Evolutionary conservation across 2,113 vertebrate species (phyloP), one percentile per base, ranked within the genome.

Genomic region (Toxotes jaculatrix): DNA sequence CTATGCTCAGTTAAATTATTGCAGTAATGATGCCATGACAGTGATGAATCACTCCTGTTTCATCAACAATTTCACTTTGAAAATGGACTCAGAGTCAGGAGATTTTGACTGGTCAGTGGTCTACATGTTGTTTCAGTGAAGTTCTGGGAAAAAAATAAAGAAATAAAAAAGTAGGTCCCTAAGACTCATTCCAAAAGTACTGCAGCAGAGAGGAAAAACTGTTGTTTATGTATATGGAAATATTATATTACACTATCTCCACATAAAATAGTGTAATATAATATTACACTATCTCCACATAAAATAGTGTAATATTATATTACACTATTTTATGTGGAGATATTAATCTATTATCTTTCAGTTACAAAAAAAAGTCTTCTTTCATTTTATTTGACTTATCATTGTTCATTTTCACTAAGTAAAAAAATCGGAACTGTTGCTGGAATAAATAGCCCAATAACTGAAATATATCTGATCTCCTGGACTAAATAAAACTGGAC

Each of bases 1-100:
- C 91, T 77, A 64, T 82, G 87, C 76, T 89, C 74, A 73, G 89
- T 89, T 80, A 86, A 92, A 93, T 93, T 91, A 93, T 90, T 87
- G 88, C 88, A 77, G 60, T 91, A 94, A 91, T 92, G 91, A 91
- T 69, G 65, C 83, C 43, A 66, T 34, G 87, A 91, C 88, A 82
- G 79, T 92, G 87, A 93, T 93, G 80, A 85, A 92, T 92, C 32
- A 63, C 81, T 84, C 36, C 72, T 56, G 85, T 88, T 86, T n/a
- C n/a, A n/a, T 90, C 83, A 80, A 90, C 72, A 87, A 83, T 84
- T 86, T 80, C 9, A 69, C 79, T 67, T 36, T 73, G 62, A 66
- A 82, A 88, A 85, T 60, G 21, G 59, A 74, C 82, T 85, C 36
- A 8, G 27, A 27, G 27, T 27, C 27, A 27, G 27, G 42, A 47